These are phyloP conservation scores for Rousettus leschenaultii DNA, from an alignment of 2,113 vertebrate species.

Conservation along the genomic window DNA sequence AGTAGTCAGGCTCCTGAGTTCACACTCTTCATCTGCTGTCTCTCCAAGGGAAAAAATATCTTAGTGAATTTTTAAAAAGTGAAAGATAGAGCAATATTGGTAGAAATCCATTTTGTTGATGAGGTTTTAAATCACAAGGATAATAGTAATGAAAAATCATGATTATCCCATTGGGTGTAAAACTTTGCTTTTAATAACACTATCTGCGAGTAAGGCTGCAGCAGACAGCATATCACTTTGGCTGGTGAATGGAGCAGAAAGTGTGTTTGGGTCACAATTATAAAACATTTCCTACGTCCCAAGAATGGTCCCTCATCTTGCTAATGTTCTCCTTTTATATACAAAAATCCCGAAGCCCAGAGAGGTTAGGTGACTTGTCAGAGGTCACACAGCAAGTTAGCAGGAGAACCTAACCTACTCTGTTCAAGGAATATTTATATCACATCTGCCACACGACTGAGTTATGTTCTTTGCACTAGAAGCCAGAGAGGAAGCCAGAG, in stretches of 20 bases:
- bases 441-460: not conserved
- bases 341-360: not conserved
- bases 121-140: conserved; percentile 12
- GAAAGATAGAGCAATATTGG: not conserved
- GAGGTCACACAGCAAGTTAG: not conserved
- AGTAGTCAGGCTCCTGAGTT: not conserved
- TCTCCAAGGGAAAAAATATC: not conserved
- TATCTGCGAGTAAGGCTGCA: not conserved
- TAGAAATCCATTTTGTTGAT: not conserved
- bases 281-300: not conserved
- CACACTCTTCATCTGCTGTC: not conserved
- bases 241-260: not conserved
- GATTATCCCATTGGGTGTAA: not conserved
- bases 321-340: not conserved
- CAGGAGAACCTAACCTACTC: not conserved
- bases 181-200: not conserved
- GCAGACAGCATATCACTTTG: not conserved
- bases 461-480: not conserved
- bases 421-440: not conserved
- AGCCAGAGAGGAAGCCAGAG: not conserved
- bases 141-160: not conserved
- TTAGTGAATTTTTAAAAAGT: not conserved
- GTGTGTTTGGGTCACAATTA: not conserved
- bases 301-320: not conserved
- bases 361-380: conserved; percentile 5